A percentile compares a stretch with the other conserved stretches of the same genome.
phyloP scores from a whole-genome alignment of 2,113 vertebrate genomes.

The Sinosuthora webbiana region DNA sequence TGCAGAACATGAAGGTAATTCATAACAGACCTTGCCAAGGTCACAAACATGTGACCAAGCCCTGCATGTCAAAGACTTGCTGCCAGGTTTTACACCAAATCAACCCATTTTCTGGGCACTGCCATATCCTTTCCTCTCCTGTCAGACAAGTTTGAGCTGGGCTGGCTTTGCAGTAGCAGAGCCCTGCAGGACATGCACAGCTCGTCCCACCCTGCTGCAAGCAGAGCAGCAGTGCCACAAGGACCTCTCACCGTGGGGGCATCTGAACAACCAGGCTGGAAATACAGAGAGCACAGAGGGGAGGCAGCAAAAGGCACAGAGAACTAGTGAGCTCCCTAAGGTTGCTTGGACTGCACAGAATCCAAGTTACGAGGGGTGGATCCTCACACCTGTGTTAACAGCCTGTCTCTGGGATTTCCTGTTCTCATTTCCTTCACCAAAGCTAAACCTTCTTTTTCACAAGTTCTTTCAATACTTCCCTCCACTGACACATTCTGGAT shows the following conservation, averaged over 20 bases:
- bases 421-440: background rate
- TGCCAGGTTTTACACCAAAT: background rate
- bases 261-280: background rate
- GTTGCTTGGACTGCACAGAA: background rate
- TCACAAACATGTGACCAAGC: background rate
- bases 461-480: background rate
- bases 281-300: background rate
- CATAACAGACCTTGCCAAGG: background rate
- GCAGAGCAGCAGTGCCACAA: background rate
- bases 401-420: background rate
- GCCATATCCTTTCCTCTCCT: no score
- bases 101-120: background rate
- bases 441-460: background rate
- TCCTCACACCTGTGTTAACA: background rate
- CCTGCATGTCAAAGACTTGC: background rate
- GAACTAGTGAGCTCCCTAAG: background rate
- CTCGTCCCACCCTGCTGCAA: rapidly evolving
- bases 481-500: background rate
- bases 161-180: background rate
- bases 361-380: background rate
- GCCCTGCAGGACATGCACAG: background rate
- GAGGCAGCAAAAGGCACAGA: background rate
- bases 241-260: background rate
- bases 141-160: background rate
- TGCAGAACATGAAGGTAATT: background rate